phyloP scores from a whole-genome alignment of 2,888 invertebrate species.

The Hesperia comma region DNA sequence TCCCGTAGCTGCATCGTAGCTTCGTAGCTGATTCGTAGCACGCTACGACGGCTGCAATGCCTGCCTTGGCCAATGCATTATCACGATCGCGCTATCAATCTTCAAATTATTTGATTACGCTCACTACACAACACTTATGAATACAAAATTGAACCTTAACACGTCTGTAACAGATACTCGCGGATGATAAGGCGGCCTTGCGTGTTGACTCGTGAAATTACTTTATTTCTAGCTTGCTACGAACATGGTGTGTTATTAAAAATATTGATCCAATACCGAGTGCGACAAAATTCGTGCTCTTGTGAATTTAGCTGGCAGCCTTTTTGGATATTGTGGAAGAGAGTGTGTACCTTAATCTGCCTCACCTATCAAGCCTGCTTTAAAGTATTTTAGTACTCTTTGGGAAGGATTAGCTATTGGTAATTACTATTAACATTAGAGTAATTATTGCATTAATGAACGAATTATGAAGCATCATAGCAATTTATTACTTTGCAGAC shows the following conservation, averaged over 20 bases:
- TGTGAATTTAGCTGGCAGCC: neutral
- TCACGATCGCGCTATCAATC: slow-evolving; percentile 14
- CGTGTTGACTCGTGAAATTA: slow-evolving; percentile 42
- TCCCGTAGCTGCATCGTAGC: neutral
- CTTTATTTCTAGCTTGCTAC: slow-evolving; percentile 38
- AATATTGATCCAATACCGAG: slow-evolving; percentile 19
- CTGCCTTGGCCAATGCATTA: slow-evolving; percentile 8
- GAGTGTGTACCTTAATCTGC: no score
- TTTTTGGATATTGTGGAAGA: neutral
- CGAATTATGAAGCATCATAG: no score
- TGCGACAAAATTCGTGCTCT: neutral
- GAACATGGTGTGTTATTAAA: slow-evolving; percentile 24
- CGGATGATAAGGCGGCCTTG: slow-evolving; percentile 33
- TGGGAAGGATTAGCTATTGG: no score
- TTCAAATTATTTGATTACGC: slow-evolving; percentile 9
- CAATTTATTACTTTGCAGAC: no score
- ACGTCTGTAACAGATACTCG: slow-evolving; percentile 20
- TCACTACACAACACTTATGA: neutral
- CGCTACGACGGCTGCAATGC: slow-evolving; percentile 5
- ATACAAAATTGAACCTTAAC: slow-evolving; percentile 18
- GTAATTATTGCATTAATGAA: no score
- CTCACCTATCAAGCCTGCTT: no score
- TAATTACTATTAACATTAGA: no score
- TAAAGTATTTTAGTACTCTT: no score
- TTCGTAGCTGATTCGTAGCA: neutral